These are phyloP conservation scores for Ahaetulla prasina DNA, from an alignment of 2,113 vertebrate genomes.

Conservation along the genomic window DNA sequence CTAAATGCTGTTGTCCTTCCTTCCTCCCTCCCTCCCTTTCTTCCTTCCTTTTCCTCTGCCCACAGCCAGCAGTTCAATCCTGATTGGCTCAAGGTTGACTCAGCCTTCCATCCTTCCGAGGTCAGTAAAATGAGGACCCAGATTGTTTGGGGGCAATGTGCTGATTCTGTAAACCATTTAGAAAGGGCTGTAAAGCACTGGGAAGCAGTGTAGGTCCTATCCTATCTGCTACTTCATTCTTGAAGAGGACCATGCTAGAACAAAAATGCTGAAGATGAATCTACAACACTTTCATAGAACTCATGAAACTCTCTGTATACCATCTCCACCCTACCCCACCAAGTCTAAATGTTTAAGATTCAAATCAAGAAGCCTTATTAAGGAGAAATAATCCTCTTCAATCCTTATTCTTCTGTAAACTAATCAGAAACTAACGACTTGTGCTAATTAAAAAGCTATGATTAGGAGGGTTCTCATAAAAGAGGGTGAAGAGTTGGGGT, in stretches of 20 bases:
- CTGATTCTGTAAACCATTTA: too few species aligned
- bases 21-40: too few species aligned
- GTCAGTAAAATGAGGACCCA: too few species aligned
- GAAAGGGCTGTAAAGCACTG: too few species aligned
- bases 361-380: constrained; percentile 24
- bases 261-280: not conserved
- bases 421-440: constrained; percentile 23
- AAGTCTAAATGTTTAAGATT: not conserved
- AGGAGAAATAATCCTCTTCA: not conserved
- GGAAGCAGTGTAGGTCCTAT: not conserved
- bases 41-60: too few species aligned
- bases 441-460: constrained; percentile 16
- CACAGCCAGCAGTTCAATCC: too few species aligned
- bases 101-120: too few species aligned
- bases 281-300: not conserved
- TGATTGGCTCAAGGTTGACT: too few species aligned
- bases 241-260: not conserved
- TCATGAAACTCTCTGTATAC: not conserved
- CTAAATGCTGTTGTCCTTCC: too few species aligned
- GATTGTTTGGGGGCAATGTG: too few species aligned
- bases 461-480: not conserved
- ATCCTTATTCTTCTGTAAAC: not conserved
- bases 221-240: not conserved
- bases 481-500: not conserved
- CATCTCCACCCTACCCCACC: not conserved